Conservation (phyloP, 2,888 invertebrate species). For the Psylliodes chrysocephalus region DNA sequence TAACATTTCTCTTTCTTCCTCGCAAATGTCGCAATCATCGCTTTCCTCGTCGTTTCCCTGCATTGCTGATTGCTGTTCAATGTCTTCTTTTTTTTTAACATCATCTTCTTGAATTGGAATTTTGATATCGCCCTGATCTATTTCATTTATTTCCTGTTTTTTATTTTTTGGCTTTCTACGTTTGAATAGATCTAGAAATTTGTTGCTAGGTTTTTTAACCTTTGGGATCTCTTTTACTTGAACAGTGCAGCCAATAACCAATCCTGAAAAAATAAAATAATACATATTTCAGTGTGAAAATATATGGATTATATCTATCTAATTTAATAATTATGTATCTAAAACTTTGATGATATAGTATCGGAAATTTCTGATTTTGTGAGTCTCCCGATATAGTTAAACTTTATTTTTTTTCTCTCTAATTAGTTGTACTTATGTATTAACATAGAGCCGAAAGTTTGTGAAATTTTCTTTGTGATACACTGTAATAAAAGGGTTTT, state of each 20-base stretch:
- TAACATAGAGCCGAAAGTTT: too few relatives aligned
- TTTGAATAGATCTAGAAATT: neutral
- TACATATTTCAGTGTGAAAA: too few relatives aligned
- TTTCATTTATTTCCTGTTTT: neutral
- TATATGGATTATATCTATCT: too few relatives aligned
- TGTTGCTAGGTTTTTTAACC: neutral
- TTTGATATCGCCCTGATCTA: neutral
- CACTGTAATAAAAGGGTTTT: too few relatives aligned
- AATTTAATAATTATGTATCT: too few relatives aligned
- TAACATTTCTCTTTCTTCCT: neutral
- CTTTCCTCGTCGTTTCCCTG: neutral
- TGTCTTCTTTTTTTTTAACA: neutral
- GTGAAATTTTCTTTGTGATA: too few relatives aligned
- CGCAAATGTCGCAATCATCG: neutral
- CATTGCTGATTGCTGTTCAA: neutral
- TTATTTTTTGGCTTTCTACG: neutral
- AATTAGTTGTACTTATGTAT: too few relatives aligned
- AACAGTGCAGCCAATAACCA: conserved; percentile 27
- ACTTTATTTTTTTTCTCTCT: too few relatives aligned
- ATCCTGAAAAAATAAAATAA: too few relatives aligned
- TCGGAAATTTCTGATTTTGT: too few relatives aligned
- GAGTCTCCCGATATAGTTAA: too few relatives aligned
- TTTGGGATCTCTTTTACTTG: neutral
- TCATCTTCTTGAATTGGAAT: neutral
- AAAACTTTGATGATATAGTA: too few relatives aligned